Evolutionary conservation across 2,113 vertebrate species (phyloP).

Genomic region (Podarcis muralis): DNA sequence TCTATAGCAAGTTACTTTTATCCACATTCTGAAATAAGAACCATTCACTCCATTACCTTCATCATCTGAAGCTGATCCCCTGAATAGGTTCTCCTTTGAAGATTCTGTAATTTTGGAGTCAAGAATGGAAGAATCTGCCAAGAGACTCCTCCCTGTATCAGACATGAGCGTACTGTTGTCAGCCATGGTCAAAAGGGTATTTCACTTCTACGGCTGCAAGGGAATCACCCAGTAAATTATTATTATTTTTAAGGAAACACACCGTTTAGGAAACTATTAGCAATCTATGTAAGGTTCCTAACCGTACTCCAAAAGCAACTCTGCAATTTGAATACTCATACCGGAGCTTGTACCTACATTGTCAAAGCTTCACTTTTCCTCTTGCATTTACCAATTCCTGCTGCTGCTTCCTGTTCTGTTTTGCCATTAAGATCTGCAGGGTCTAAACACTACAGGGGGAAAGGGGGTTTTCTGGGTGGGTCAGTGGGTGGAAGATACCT

Average conservation of each 20-base stretch:
- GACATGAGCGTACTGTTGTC: constrained; percentile 83
- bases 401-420: background rate
- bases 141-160: constrained; percentile 79
- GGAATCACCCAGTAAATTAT: background rate
- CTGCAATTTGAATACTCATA: background rate
- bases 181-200: constrained; percentile 78
- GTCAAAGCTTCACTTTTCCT: background rate
- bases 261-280: background rate
- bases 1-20: background rate
- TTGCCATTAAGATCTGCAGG: background rate
- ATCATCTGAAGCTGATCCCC: constrained; percentile 69
- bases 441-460: background rate
- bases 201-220: constrained; percentile 57
- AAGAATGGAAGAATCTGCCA: constrained; percentile 90
- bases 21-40: background rate
- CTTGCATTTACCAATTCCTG: background rate
- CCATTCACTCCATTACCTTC: constrained; percentile 79
- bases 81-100: constrained; percentile 83
- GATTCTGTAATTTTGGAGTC: constrained; percentile 88
- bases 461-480: too few species aligned
- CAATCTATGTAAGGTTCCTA: background rate
- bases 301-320: background rate
- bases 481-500: background rate
- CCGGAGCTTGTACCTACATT: background rate
- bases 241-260: background rate